A percentile compares a stretch with the other conserved stretches of the same genome.
These are phyloP conservation scores for Alloscopus bannaensis DNA, from an alignment of 2,888 invertebrate species.

Conservation along the genomic window DNA sequence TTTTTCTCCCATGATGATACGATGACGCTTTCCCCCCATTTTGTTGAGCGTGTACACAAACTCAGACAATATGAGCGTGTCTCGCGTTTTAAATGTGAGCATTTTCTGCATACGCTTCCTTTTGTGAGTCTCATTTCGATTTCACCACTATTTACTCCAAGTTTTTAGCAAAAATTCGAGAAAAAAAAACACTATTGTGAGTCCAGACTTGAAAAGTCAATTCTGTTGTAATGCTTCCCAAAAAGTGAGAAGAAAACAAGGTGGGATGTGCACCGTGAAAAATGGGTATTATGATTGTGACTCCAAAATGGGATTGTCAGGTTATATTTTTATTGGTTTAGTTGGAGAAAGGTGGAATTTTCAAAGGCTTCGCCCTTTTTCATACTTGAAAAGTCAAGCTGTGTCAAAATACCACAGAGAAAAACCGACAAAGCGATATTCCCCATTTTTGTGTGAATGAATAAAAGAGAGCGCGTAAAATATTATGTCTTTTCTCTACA, in stretches of 20 bases:
- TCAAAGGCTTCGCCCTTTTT: not conserved
- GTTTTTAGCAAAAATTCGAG: not conserved
- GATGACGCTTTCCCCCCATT: constrained; percentile 12
- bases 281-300: not conserved
- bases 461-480: too few species aligned
- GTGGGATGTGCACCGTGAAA: not conserved
- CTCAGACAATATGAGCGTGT: not conserved
- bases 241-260: not conserved
- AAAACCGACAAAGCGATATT: too few species aligned
- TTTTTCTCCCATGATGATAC: constrained; percentile 41
- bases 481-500: too few species aligned
- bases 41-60: not conserved
- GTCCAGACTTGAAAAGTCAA: not conserved
- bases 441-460: not conserved
- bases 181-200: too few species aligned
- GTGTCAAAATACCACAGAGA: too few species aligned
- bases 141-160: not conserved
- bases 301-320: not conserved
- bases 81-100: not conserved
- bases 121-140: not conserved
- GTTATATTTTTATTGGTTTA: not conserved
- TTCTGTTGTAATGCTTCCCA: not conserved
- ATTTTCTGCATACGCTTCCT: not conserved
- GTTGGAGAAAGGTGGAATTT: too few species aligned
- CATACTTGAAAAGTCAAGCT: not conserved